These are phyloP conservation scores for Rapana venosa DNA, from an alignment of 2,888 invertebrate species.

Conservation along the genomic window DNA sequence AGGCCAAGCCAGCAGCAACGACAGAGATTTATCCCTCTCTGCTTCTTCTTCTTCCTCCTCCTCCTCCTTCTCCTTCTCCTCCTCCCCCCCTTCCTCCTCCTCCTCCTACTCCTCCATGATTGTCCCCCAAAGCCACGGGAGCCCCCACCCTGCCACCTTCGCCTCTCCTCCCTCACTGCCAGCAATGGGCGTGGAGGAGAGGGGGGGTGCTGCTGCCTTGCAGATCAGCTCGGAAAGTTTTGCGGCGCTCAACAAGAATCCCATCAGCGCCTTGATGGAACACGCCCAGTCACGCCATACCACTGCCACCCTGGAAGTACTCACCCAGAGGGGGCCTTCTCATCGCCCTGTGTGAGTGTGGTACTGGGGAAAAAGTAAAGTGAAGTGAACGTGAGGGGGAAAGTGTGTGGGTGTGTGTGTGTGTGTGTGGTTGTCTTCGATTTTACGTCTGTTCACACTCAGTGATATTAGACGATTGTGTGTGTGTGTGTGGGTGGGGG, in stretches of 20 bases:
- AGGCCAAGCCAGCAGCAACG: neutral
- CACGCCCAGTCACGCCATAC: constrained; percentile 77
- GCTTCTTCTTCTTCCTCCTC: neutral
- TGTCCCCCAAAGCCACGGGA: neutral
- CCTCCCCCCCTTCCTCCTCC: neutral
- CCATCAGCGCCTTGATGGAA: constrained; percentile 78
- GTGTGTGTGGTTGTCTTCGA: too few relatives aligned
- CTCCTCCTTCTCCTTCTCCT: neutral
- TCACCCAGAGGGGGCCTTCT: constrained; percentile 75
- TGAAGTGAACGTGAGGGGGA: too few relatives aligned
- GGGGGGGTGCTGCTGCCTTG: constrained; percentile 42
- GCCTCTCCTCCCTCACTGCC: constrained; percentile 9
- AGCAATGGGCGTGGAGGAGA: neutral
- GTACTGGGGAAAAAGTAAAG: too few relatives aligned
- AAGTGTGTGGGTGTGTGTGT: too few relatives aligned
- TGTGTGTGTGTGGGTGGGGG: too few relatives aligned
- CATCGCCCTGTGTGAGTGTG: constrained; percentile 76
- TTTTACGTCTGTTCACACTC: too few relatives aligned
- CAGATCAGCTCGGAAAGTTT: constrained; percentile 70
- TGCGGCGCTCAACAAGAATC: constrained; percentile 77
- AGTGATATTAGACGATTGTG: too few relatives aligned
- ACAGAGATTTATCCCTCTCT: neutral
- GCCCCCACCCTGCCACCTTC: neutral
- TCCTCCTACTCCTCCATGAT: neutral
- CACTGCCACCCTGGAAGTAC: constrained; percentile 73